Conservation (phyloP, 1,140 invertebrate species). For the Drosophila yakuba region DNA sequence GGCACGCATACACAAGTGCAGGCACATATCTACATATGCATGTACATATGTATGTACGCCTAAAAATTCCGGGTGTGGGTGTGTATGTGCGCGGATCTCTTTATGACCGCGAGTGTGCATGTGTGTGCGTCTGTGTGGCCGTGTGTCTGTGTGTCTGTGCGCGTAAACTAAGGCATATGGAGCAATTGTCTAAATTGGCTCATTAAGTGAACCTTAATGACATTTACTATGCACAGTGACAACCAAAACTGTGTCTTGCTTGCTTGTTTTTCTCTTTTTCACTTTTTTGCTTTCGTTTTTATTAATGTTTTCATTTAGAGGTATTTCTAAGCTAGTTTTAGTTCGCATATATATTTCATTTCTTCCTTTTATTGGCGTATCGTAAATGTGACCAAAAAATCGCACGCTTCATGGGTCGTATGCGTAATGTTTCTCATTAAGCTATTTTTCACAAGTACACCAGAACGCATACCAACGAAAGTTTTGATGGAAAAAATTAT, state of each 20-base stretch:
- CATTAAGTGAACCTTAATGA: conserved; percentile 82
- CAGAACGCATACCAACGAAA: no score
- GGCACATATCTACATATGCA: neutral
- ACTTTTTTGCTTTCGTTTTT: conserved; percentile 8
- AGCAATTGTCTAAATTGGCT: conserved; percentile 82
- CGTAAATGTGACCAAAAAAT: no score
- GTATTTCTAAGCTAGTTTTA: no score
- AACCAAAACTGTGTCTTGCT: conserved; percentile 29
- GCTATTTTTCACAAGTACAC: no score
- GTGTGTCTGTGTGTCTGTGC: conserved; percentile 37
- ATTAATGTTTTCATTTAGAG: neutral
- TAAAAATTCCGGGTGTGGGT: neutral
- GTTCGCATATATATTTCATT: no score
- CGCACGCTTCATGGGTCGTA: no score
- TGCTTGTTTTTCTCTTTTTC: conserved; percentile 12
- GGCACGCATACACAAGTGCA: conserved; percentile 8
- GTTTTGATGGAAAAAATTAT: no score
- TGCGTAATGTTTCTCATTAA: no score
- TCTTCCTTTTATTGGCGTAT: no score
- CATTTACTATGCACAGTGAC: conserved; percentile 75
- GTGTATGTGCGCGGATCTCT: conserved; percentile 2
- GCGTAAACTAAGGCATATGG: conserved; percentile 81
- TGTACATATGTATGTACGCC: conserved; percentile 6
- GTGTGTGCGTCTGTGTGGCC: conserved; percentile 26
- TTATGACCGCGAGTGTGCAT: conserved; percentile 8